Percentiles rank a stretch among this genome's conserved stretches.
These are phyloP conservation scores for Epinephelus moara DNA, from an alignment of 2,113 vertebrate genomes.

Conservation along the genomic window DNA sequence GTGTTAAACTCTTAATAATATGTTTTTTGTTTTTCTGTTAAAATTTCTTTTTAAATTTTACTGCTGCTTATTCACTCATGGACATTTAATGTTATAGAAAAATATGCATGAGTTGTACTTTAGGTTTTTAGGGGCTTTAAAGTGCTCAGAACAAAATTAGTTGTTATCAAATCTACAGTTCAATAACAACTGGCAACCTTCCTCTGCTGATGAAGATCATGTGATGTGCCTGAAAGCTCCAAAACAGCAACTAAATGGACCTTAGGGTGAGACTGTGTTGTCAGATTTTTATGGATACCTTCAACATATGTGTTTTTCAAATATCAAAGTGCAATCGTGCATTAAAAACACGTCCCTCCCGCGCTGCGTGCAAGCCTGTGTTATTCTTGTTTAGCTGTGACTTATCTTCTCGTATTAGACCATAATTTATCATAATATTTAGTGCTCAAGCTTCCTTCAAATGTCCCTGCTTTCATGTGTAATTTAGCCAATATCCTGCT, in stretches of 20 bases:
- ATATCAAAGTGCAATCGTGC: constrained; percentile 13
- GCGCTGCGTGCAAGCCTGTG: constrained; percentile 70
- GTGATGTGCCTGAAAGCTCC: background rate
- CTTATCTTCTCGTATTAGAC: constrained; percentile 77
- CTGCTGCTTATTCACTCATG: background rate
- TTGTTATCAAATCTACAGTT: background rate
- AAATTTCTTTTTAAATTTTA: no score
- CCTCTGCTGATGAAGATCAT: constrained; percentile 24
- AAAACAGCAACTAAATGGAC: constrained; percentile 20
- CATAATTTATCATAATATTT: constrained; percentile 85
- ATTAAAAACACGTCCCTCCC: constrained; percentile 41
- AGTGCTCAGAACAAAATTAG: background rate
- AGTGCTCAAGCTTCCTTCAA: constrained; percentile 78
- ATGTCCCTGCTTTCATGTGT: constrained; percentile 82
- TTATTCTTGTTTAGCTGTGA: constrained; percentile 74
- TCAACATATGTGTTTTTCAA: constrained; percentile 21
- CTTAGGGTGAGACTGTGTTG: background rate
- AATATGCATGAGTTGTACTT: background rate
- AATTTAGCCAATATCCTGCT: constrained; percentile 85
- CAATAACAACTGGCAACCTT: background rate
- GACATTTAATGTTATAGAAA: background rate
- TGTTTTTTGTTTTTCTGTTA: no score
- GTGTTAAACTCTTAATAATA: background rate
- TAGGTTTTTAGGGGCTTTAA: background rate
- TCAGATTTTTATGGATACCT: constrained; percentile 23